These are phyloP conservation scores for Cyprinodon variegatus DNA, from an alignment of 2,113 vertebrate species.

Conservation along the genomic window DNA sequence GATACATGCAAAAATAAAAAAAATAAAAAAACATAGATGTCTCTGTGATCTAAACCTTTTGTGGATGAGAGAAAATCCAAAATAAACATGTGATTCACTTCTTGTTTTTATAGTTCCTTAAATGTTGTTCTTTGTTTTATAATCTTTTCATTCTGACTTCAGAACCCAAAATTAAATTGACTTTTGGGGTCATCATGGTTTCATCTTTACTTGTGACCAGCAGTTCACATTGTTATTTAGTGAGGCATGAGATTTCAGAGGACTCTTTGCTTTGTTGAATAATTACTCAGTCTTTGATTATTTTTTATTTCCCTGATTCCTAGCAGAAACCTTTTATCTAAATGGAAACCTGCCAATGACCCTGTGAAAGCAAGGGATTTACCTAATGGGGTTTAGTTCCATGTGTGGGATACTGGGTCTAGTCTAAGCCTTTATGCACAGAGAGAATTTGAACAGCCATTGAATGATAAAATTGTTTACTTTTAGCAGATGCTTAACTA, in stretches of 20 bases:
- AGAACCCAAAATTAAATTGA: background rate
- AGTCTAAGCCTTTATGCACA: conserved; percentile 17
- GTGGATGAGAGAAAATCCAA: background rate
- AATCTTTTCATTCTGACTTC: background rate
- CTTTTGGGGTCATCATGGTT: background rate
- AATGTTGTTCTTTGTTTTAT: background rate
- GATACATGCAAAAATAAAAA: background rate
- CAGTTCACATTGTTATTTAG: background rate
- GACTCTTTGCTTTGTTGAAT: conserved; percentile 13
- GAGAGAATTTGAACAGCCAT: conserved; percentile 23
- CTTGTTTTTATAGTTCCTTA: background rate
- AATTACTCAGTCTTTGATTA: conserved; percentile 22
- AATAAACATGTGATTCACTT: background rate
- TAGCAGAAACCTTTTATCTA: conserved; percentile 10
- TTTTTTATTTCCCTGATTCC: background rate
- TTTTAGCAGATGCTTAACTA: background rate
- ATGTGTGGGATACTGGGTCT: conserved; percentile 11
- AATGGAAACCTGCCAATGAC: conserved; percentile 20
- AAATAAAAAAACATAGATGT: too few relatives aligned
- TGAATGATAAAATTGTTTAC: background rate
- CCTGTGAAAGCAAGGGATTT: conserved; percentile 28
- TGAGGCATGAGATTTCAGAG: background rate
- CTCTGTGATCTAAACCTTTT: background rate
- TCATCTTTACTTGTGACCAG: background rate
- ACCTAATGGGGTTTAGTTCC: conserved; percentile 20